Percentiles rank a stretch among this genome's conserved stretches.
Conservation (phyloP, 2,888 invertebrate species). For the Hypsopygia costalis region DNA sequence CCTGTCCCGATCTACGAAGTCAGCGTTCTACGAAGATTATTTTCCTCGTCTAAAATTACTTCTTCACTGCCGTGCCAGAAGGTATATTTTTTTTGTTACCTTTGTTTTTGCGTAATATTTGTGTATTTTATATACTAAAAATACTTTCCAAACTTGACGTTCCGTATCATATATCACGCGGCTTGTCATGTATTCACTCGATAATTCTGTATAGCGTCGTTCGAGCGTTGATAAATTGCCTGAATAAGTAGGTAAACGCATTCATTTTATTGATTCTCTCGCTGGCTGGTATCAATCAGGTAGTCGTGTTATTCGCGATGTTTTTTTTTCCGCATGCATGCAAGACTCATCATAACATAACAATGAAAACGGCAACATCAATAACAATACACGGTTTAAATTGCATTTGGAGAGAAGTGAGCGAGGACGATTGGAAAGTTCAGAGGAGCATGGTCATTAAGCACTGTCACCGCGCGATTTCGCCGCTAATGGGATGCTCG, state of each 20-base stretch:
- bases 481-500: conserved; percentile 47
- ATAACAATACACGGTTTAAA: no score
- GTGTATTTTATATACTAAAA: conserved; percentile 28
- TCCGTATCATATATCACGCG: not conserved
- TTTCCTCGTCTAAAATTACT: conserved; percentile 56
- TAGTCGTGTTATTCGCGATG: not conserved
- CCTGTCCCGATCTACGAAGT: conserved; percentile 29
- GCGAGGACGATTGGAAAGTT: conserved; percentile 39
- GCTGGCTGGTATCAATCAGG: not conserved
- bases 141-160: conserved; percentile 16
- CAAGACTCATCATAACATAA: not conserved
- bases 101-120: conserved; percentile 25
- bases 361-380: no score
- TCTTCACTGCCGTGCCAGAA: conserved; percentile 59
- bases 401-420: not conserved
- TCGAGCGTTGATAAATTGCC: conserved; percentile 10
- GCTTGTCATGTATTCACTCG: not conserved
- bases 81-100: conserved; percentile 49
- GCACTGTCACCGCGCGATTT: conserved; percentile 41
- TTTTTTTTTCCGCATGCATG: not conserved
- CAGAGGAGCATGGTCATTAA: conserved; percentile 38
- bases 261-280: conserved; percentile 10
- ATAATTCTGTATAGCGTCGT: not conserved
- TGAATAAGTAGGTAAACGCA: conserved; percentile 3
- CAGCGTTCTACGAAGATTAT: conserved; percentile 42